phyloP scores from a whole-genome alignment of 2,113 vertebrate genomes.

The Cyanocitta stelleri region DNA sequence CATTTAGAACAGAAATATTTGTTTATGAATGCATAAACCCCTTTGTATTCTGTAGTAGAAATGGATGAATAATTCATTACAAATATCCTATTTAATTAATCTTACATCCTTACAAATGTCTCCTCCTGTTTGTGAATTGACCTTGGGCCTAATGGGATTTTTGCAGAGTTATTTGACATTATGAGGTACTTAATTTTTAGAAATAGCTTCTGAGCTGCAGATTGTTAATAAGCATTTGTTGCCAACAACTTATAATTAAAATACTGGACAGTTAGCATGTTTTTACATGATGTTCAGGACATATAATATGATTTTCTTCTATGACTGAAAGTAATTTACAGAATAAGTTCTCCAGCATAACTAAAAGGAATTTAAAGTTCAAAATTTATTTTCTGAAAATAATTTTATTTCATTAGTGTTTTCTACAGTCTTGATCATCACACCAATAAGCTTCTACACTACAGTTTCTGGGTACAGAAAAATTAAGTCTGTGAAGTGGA shows the following conservation, averaged over 20 bases:
- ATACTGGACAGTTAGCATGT: neutral
- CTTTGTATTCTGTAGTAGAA: neutral
- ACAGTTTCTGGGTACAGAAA: neutral
- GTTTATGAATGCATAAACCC: neutral
- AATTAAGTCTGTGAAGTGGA: neutral
- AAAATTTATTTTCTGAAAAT: neutral
- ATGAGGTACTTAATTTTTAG: neutral
- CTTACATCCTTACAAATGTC: neutral
- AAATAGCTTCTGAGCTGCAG: neutral
- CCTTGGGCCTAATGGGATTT: neutral
- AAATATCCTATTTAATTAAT: constrained; percentile 27
- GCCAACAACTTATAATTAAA: neutral
- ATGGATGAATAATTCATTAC: constrained; percentile 37
- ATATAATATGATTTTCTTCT: neutral
- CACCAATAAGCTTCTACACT: neutral
- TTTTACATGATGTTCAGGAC: neutral
- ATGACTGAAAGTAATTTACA: neutral
- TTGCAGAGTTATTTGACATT: neutral
- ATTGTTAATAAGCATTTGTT: neutral
- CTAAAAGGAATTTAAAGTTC: neutral
- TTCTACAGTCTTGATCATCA: neutral
- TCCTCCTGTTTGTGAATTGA: neutral
- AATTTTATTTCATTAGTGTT: neutral
- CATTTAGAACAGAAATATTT: neutral
- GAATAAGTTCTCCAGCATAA: neutral